These are phyloP conservation scores for Liparis tanakae DNA, from an alignment of 2,797 vertebrate genomes.

Conservation along the genomic window DNA sequence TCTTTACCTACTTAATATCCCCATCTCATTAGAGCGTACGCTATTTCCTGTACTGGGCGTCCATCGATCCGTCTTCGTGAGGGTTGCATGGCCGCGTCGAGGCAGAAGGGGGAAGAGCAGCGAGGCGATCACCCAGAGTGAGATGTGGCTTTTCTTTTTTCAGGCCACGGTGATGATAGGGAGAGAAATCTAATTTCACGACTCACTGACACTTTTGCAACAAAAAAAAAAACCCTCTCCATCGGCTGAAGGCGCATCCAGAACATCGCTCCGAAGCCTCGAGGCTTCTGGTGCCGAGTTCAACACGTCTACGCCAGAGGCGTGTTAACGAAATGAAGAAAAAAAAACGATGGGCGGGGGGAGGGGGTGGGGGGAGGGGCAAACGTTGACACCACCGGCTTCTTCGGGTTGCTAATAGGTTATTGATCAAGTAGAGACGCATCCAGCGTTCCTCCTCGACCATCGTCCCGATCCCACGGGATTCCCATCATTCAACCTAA, in stretches of 20 bases:
- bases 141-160: slow-evolving; percentile 71
- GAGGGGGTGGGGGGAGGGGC: slow-evolving; percentile 50
- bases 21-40: slow-evolving; percentile 71
- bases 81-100: slow-evolving; percentile 64
- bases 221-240: slow-evolving; percentile 73
- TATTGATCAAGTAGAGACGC: slow-evolving; percentile 77
- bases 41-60: slow-evolving; percentile 70
- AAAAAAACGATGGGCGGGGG: slow-evolving; percentile 50
- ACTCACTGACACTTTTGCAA: slow-evolving; percentile 80
- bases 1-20: slow-evolving; percentile 69
- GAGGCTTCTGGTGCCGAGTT: slow-evolving; percentile 44
- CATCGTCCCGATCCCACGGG: slow-evolving; percentile 39
- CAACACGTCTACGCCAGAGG: slow-evolving; percentile 58
- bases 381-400: slow-evolving; percentile 63
- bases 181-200: slow-evolving; percentile 85
- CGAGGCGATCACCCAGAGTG: slow-evolving; percentile 69
- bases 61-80: slow-evolving; percentile 76
- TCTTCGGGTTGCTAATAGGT: slow-evolving; percentile 82
- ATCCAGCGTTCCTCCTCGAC: slow-evolving; percentile 41
- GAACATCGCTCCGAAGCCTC: slow-evolving; percentile 51
- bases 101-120: slow-evolving; percentile 49
- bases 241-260: slow-evolving; percentile 58
- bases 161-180: slow-evolving; percentile 70
- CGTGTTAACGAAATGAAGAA: slow-evolving; percentile 65
- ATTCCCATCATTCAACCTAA: slow-evolving; percentile 52